These are phyloP conservation scores for Rhineura floridana DNA, from an alignment of 2,113 vertebrate species.

Conservation along the genomic window DNA sequence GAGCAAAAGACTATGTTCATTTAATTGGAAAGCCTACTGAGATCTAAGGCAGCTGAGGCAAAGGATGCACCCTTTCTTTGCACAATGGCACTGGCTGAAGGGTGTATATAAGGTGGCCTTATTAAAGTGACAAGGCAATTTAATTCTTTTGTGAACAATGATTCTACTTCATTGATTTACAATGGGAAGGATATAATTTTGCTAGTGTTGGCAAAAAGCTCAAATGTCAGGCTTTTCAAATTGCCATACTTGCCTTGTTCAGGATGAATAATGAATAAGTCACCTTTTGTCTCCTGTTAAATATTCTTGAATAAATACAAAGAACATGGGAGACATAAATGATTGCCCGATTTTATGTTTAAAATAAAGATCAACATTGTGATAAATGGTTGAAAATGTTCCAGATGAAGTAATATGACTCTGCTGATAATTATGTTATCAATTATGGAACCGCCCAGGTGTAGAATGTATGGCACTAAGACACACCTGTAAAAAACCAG, in stretches of 20 bases:
- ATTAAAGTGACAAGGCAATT: slow-evolving; percentile 90
- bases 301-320: slow-evolving; percentile 96
- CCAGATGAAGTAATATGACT: slow-evolving; percentile 74
- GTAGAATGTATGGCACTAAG: slow-evolving; percentile 49
- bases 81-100: slow-evolving; percentile 83
- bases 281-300: slow-evolving; percentile 97
- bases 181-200: slow-evolving; percentile 93
- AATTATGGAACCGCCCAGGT: slow-evolving; percentile 71
- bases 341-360: slow-evolving; percentile 89
- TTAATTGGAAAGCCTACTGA: slow-evolving; percentile 81
- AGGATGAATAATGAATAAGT: slow-evolving; percentile 96
- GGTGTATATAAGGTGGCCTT: slow-evolving; percentile 89
- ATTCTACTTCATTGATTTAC: slow-evolving; percentile 94
- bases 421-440: slow-evolving; percentile 72
- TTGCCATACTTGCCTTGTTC: slow-evolving; percentile 88
- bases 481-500: slow-evolving; percentile 47
- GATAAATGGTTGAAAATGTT: slow-evolving; percentile 79
- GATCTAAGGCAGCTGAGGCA: slow-evolving; percentile 73
- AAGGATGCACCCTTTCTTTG: slow-evolving; percentile 71
- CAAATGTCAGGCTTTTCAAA: slow-evolving; percentile 99
- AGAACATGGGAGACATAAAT: slow-evolving; percentile 86
- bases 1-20: slow-evolving; percentile 70
- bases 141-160: slow-evolving; percentile 90
- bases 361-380: slow-evolving; percentile 90
- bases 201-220: slow-evolving; percentile 96